A percentile compares a stretch with the other conserved stretches of the same genome.
These are phyloP conservation scores for Dipodomys ordii DNA, from an alignment of 2,113 vertebrate genomes.

Conservation along the genomic window DNA sequence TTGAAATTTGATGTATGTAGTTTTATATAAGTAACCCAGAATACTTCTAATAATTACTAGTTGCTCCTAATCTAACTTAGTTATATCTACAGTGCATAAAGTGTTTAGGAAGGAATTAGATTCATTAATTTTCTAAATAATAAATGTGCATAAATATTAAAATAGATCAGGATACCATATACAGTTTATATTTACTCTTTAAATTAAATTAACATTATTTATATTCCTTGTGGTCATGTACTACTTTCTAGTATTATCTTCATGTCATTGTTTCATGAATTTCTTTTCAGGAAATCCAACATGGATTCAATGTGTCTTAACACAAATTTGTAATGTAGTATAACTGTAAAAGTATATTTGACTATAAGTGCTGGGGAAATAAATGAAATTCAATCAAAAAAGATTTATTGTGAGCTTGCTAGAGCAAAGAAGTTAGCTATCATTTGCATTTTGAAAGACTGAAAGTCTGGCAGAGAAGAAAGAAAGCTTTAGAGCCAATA, in stretches of 20 bases:
- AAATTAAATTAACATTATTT: background rate
- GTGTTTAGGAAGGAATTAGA: background rate
- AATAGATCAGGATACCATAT: background rate
- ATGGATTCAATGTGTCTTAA: background rate
- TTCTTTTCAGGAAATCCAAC: background rate
- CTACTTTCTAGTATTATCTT: background rate
- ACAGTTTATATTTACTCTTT: background rate
- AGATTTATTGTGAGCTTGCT: conserved; percentile 2
- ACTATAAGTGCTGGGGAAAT: background rate
- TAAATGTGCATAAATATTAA: background rate
- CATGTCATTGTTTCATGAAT: background rate
- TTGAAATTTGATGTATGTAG: background rate
- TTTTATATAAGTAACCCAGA: conserved; percentile 22
- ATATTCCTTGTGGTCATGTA: background rate
- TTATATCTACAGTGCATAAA: background rate
- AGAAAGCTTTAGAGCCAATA: background rate
- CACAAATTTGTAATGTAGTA: background rate
- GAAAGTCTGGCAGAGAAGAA: background rate
- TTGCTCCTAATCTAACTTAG: background rate
- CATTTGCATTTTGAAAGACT: background rate
- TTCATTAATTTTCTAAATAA: background rate
- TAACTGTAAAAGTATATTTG: background rate
- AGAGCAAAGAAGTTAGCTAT: background rate
- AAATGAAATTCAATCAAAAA: background rate
- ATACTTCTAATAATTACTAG: background rate